These are phyloP conservation scores for Ametastegia equiseti DNA, from an alignment of 2,888 invertebrate species.

Conservation along the genomic window DNA sequence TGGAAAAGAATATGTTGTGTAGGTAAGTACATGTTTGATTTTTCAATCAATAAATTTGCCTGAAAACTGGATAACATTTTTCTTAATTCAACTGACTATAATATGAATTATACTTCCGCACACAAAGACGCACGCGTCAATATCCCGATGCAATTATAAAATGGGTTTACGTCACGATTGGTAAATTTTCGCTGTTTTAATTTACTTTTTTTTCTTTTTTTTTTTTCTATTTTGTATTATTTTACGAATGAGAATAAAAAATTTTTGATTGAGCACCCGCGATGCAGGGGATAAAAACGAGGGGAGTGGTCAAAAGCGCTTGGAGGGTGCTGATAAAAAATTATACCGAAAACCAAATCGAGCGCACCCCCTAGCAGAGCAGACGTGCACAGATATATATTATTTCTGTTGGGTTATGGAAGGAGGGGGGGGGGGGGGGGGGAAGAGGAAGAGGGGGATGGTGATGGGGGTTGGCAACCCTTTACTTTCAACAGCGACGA, in stretches of 20 bases:
- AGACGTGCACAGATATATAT: conserved; percentile 62
- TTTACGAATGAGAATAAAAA: not conserved
- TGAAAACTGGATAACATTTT: no score
- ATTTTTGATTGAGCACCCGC: conserved; percentile 31
- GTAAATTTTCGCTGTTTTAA: not conserved
- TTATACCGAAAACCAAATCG: conserved; percentile 67
- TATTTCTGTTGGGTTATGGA: conserved; percentile 65
- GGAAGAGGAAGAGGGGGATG: no score
- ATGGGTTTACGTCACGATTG: not conserved
- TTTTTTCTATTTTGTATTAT: not conserved
- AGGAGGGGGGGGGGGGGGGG: no score
- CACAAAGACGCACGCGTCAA: no score
- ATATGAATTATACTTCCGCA: no score
- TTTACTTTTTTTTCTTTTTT: not conserved
- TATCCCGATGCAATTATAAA: not conserved
- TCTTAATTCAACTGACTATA: not conserved
- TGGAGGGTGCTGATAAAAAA: conserved; percentile 70
- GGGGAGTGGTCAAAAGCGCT: conserved; percentile 69
- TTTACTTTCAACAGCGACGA: conserved; percentile 18
- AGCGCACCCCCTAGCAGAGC: conserved; percentile 1
- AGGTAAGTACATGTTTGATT: no score
- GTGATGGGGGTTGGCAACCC: not conserved
- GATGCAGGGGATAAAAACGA: conserved; percentile 5
- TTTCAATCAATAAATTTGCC: no score
- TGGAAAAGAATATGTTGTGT: no score